A percentile compares a stretch with the other conserved stretches of the same genome.
Conservation (phyloP, 2,888 invertebrate species). For the Acronicta psi region DNA sequence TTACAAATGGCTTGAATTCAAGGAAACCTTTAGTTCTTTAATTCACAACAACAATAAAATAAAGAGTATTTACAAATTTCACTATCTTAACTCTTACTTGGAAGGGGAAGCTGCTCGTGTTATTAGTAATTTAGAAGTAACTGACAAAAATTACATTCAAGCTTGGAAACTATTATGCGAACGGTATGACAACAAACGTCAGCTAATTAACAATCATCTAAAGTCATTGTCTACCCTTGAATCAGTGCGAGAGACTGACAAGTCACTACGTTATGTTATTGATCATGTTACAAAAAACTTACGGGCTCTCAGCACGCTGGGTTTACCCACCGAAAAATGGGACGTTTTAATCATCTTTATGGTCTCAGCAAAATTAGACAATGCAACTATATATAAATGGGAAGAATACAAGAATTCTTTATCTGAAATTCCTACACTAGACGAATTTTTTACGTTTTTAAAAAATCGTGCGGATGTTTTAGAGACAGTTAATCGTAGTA, state of each 20-base stretch:
- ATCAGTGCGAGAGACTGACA: too few species aligned
- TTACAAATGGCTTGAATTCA: too few species aligned
- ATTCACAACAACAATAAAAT: too few species aligned
- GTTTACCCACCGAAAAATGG: not conserved
- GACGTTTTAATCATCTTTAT: not conserved
- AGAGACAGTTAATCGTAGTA: not conserved
- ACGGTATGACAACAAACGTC: not conserved
- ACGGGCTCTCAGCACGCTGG: not conserved
- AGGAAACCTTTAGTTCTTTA: too few species aligned
- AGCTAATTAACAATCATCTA: not conserved
- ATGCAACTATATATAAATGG: conserved; percentile 7
- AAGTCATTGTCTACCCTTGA: not conserved
- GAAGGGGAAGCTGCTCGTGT: conserved; percentile 1
- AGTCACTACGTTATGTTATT: too few species aligned
- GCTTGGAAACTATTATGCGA: not conserved
- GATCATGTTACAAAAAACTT: too few species aligned
- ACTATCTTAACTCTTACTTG: not conserved
- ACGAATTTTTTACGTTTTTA: conserved; percentile 3
- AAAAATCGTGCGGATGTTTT: not conserved
- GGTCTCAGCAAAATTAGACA: conserved; percentile 8
- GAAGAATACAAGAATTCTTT: conserved; percentile 3
- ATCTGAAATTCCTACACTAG: conserved; percentile 2
- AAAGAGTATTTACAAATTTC: not conserved
- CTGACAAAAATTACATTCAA: not conserved
- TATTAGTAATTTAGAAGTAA: not conserved